Percentiles rank a stretch among this genome's conserved stretches.
Conservation (phyloP, 2,797 vertebrate genomes). For the Halcyon chelicuti region DNA sequence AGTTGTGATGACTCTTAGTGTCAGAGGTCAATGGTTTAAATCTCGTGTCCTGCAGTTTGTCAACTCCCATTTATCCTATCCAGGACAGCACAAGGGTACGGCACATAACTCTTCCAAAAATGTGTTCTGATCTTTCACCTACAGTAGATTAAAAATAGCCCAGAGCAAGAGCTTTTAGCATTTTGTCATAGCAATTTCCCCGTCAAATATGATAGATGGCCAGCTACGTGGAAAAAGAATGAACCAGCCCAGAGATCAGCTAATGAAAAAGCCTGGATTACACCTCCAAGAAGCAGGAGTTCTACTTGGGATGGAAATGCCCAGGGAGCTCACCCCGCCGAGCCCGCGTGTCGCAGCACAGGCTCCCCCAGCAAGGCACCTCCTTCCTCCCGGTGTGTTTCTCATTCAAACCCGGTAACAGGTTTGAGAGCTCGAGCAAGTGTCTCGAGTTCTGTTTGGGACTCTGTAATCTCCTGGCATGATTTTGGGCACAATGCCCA, state of each 20-base stretch:
- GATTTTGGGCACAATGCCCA: not conserved
- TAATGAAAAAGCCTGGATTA: not conserved
- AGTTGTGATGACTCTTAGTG: not conserved
- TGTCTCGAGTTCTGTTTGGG: not conserved
- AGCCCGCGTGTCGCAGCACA: not conserved
- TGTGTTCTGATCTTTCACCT: slow-evolving; percentile 64
- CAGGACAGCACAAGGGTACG: not conserved
- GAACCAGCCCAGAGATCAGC: slow-evolving; percentile 14
- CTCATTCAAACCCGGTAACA: not conserved
- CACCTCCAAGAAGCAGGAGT: not conserved
- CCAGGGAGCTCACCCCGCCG: not conserved
- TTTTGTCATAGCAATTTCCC: slow-evolving; percentile 63
- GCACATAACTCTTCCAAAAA: slow-evolving; percentile 55
- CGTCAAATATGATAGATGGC: not conserved
- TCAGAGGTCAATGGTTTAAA: slow-evolving; percentile 57
- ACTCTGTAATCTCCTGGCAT: not conserved
- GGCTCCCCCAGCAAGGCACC: not conserved
- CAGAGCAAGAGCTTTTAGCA: slow-evolving; percentile 40
- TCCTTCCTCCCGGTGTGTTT: not conserved
- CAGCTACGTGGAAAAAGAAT: not conserved
- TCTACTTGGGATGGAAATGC: slow-evolving; percentile 30
- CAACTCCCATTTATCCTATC: slow-evolving; percentile 46
- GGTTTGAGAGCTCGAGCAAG: not conserved
- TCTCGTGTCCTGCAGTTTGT: slow-evolving; percentile 8
- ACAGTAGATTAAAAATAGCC: slow-evolving; percentile 55